Evolutionary conservation across 2,113 vertebrate genomes (phyloP).

Genomic region (Megalops atlanticus): DNA sequence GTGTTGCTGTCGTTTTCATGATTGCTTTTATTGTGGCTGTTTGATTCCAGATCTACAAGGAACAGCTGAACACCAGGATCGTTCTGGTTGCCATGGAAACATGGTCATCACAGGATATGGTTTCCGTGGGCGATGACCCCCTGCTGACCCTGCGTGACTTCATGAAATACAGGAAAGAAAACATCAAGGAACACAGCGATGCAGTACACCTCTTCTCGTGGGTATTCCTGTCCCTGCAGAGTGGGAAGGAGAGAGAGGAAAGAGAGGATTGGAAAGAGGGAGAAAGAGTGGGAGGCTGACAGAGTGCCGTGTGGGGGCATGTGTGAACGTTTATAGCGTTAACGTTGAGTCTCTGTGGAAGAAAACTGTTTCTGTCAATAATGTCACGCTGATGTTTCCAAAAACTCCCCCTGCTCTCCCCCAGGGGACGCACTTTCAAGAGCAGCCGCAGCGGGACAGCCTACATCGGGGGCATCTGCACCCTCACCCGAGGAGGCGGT

Average conservation of each 20-base stretch:
- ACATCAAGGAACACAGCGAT: conserved; percentile 82
- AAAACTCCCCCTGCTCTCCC: neutral
- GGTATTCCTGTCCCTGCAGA: conserved; percentile 44
- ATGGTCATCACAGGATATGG: conserved; percentile 87
- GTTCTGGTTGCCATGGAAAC: conserved; percentile 97
- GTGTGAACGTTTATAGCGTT: neutral
- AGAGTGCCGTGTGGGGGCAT: conserved; percentile 3
- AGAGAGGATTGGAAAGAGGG: neutral
- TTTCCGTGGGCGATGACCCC: conserved; percentile 83
- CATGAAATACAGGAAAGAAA: conserved; percentile 88
- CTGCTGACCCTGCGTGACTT: conserved; percentile 86
- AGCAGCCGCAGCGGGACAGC: conserved; percentile 89
- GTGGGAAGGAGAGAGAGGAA: neutral
- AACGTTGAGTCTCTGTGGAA: neutral
- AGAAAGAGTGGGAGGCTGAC: neutral
- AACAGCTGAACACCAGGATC: conserved; percentile 94
- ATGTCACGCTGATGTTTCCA: neutral
- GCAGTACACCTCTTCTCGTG: conserved; percentile 93
- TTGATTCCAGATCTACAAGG: conserved; percentile 87
- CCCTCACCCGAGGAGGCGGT: conserved; percentile 77
- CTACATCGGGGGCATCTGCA: conserved; percentile 92
- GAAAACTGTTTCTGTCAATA: neutral
- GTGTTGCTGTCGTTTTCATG: neutral
- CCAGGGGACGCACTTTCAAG: conserved; percentile 89
- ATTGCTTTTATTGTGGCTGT: conserved; percentile 7